Evolutionary conservation across 1,140 invertebrate genomes (phyloP).

Genomic region (Pseudomyrmex sp.): DNA sequence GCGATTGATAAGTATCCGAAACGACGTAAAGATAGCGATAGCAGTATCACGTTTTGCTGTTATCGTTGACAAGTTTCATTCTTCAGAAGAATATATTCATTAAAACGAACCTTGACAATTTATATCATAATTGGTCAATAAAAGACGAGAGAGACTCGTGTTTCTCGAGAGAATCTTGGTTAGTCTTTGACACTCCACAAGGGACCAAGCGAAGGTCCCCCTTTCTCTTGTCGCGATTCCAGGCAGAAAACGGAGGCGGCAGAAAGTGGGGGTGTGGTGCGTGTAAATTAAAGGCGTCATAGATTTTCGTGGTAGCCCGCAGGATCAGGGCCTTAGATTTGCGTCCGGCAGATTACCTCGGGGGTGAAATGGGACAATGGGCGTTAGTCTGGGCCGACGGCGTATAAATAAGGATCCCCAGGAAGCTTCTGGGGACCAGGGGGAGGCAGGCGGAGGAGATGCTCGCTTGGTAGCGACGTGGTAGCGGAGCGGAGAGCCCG

Average conservation of each 20-base stretch:
- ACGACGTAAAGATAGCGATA: too few species aligned
- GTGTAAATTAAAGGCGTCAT: slow-evolving; percentile 85
- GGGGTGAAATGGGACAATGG: slow-evolving; percentile 85
- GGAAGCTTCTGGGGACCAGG: slow-evolving; percentile 75
- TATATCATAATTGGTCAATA: background rate
- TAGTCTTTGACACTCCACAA: slow-evolving; percentile 27
- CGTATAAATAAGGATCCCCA: slow-evolving; percentile 85
- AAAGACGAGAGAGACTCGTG: slow-evolving; percentile 4
- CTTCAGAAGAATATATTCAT: too few species aligned
- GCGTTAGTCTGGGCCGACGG: slow-evolving; percentile 84
- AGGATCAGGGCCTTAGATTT: slow-evolving; percentile 86
- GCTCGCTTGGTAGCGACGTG: slow-evolving; percentile 70
- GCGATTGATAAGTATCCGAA: too few species aligned
- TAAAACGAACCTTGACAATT: background rate
- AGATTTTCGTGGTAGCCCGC: slow-evolving; percentile 85
- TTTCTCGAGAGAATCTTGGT: slow-evolving; percentile 11
- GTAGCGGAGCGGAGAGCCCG: slow-evolving; percentile 75
- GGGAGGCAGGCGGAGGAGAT: slow-evolving; percentile 72
- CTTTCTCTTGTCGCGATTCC: slow-evolving; percentile 38
- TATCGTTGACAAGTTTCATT: too few species aligned
- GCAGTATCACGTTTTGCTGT: too few species aligned
- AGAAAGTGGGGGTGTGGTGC: slow-evolving; percentile 64
- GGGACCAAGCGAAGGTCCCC: background rate
- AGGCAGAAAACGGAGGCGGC: slow-evolving; percentile 26
- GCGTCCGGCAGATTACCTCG: slow-evolving; percentile 85